Evolutionary conservation across 2,888 invertebrate genomes (phyloP).

Genomic region (Cecidostiba fungosa): DNA sequence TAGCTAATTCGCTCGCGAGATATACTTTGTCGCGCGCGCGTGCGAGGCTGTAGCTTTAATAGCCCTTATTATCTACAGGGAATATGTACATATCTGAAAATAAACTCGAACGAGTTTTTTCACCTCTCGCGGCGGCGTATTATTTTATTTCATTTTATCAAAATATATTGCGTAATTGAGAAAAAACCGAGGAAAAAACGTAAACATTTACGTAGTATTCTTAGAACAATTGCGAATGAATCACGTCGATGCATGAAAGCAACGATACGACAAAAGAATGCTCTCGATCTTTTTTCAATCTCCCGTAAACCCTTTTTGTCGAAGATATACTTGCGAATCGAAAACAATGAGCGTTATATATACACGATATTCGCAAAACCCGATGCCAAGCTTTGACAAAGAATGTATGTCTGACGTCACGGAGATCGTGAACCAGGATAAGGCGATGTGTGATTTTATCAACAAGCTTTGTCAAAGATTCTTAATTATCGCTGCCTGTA

Average conservation of each 20-base stretch:
- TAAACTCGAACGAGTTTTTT: background rate
- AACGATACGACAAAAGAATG: background rate
- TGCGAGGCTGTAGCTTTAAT: slow-evolving; percentile 34
- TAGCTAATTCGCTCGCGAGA: slow-evolving; percentile 29
- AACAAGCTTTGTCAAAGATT: background rate
- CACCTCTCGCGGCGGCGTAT: background rate
- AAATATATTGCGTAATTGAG: background rate
- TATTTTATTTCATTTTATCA: background rate
- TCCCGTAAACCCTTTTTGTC: background rate
- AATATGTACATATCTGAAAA: slow-evolving; percentile 17
- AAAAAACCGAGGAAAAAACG: background rate
- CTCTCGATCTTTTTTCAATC: background rate
- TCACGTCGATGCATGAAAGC: background rate
- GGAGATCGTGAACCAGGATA: background rate
- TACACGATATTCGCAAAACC: background rate
- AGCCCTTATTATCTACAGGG: background rate
- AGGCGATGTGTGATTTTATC: background rate
- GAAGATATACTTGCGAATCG: background rate
- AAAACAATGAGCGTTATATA: background rate
- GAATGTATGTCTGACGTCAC: background rate
- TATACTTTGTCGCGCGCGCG: background rate
- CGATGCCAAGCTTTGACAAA: background rate
- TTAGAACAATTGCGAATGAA: background rate
- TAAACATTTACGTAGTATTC: background rate
- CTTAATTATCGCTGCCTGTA: background rate